Evolutionary conservation across 2,113 vertebrate species (phyloP).

Genomic region (Onychostruthus taczanowskii): DNA sequence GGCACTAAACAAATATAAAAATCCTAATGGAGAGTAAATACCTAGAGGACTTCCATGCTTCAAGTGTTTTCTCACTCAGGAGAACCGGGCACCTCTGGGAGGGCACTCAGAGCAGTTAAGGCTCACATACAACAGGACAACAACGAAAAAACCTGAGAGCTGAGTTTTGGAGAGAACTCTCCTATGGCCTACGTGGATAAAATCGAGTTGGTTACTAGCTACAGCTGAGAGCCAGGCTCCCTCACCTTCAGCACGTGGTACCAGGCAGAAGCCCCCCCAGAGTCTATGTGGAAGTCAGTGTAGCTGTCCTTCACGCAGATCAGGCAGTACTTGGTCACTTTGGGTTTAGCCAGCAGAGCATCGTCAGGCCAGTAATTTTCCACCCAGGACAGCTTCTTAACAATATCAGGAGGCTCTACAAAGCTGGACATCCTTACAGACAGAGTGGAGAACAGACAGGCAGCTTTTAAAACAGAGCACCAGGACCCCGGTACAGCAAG

Average conservation of each 20-base stretch:
- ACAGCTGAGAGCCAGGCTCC: not conserved
- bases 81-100: not conserved
- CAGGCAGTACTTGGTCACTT: conserved; percentile 97
- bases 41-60: not conserved
- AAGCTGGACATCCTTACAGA: conserved; percentile 90
- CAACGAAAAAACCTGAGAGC: accelerated
- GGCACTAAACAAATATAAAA: not conserved
- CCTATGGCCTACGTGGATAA: not conserved
- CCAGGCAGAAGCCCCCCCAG: conserved; percentile 93
- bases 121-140: not conserved
- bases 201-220: not conserved
- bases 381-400: conserved; percentile 93
- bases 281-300: conserved; percentile 97
- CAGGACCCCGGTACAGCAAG: not conserved
- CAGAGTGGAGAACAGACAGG: not conserved
- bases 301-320: conserved; percentile 99
- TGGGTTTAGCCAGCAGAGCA: conserved; percentile 92
- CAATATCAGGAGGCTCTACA: conserved; percentile 93
- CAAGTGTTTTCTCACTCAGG: not conserved
- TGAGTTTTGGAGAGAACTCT: not conserved
- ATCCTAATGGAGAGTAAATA: not conserved
- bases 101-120: not conserved
- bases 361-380: conserved; percentile 97
- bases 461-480: not conserved
- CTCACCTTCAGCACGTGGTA: conserved; percentile 95